Percentiles rank a stretch among this genome's conserved stretches.
These are phyloP conservation scores for Melanostoma scalare DNA, from an alignment of 2,888 invertebrate species.

Conservation along the genomic window DNA sequence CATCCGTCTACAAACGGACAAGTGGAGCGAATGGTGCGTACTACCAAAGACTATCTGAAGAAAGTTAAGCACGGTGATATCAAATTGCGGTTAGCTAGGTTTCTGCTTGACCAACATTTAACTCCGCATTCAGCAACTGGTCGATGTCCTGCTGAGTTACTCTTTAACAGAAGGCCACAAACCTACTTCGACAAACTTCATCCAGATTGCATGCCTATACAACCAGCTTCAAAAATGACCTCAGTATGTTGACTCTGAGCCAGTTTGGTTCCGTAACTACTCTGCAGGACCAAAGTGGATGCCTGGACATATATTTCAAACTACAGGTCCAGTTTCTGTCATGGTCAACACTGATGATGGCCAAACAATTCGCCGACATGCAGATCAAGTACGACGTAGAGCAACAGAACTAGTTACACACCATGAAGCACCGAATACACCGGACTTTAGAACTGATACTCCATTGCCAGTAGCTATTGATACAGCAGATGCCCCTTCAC, in stretches of 20 bases:
- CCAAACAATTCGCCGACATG: too few relatives aligned
- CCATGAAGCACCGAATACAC: too few relatives aligned
- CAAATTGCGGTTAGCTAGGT: slow-evolving; percentile 2
- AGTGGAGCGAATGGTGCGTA: slow-evolving; percentile 22
- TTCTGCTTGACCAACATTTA: slow-evolving; percentile 10
- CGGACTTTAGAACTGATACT: too few relatives aligned
- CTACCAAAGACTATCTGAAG: slow-evolving; percentile 13
- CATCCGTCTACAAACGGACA: slow-evolving; percentile 26
- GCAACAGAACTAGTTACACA: too few relatives aligned
- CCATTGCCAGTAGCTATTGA: too few relatives aligned
- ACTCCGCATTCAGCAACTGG: slow-evolving; percentile 10
- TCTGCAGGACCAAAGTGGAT: slow-evolving; percentile 14
- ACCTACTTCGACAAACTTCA: slow-evolving; percentile 31
- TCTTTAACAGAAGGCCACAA: slow-evolving; percentile 2
- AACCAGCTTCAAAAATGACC: not conserved
- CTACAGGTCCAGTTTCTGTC: slow-evolving; percentile 21
- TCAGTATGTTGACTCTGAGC: not conserved
- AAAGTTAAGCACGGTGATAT: slow-evolving; percentile 12
- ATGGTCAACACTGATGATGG: too few relatives aligned
- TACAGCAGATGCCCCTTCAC: too few relatives aligned
- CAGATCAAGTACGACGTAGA: too few relatives aligned
- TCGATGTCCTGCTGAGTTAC: slow-evolving; percentile 6
- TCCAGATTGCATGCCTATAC: slow-evolving; percentile 20
- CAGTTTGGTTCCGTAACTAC: slow-evolving; percentile 34
- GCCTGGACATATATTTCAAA: slow-evolving; percentile 14